Base-by-base conservation (phyloP, 2,113 vertebrate genomes). In the Mixornis gularis region DNA sequence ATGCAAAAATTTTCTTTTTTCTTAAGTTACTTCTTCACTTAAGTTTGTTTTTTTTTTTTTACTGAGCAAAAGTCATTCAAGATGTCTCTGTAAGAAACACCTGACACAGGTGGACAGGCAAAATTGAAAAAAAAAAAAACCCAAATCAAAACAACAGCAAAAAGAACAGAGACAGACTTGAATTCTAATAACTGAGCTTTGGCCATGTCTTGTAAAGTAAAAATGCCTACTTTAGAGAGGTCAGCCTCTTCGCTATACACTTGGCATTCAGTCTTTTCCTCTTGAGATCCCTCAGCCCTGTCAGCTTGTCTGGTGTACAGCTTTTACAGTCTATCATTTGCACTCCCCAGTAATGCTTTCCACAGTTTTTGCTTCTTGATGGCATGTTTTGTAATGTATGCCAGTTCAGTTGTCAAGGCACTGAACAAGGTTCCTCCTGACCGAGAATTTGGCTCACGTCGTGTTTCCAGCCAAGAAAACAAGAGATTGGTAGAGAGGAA, bases 371-470 rank as follows among this genome's bases (percentile, higher is more conserved):
- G 17, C n/a, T 86, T 93, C 58, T 41, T 70, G 17, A 29, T 51
- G 40, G 8, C 7, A 13, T 38, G 48, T 78, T 79, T 68, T 76
- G 51, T 17, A 74, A 55, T 14, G 13, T 46, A 36, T 38, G 34
- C 13, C 48, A 27, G 27, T 60, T 90, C 53, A 65, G 40, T 44
- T 48, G 63, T 43, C 51, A 65, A 38, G 22, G 7, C 64, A 56
- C 12, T 29, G 44, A 85, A 43, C 19, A 59, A 60, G 1, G 7
- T 5, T 76, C 38, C 17, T 72, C 26, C 27, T 64, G 36, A 87
- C 58, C 15, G 17, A 73, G 18, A 56, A 56, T 34, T 21, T 12
- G 1, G 27, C 4, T 18, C 6, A 17, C 0, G 1, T 2, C 40
- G 8, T 68, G 17, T 90, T 93, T 80, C n/a, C 43, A 86, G 32